Conservation (phyloP, 1,140 invertebrate genomes). For the Melanaphis sacchari region DNA sequence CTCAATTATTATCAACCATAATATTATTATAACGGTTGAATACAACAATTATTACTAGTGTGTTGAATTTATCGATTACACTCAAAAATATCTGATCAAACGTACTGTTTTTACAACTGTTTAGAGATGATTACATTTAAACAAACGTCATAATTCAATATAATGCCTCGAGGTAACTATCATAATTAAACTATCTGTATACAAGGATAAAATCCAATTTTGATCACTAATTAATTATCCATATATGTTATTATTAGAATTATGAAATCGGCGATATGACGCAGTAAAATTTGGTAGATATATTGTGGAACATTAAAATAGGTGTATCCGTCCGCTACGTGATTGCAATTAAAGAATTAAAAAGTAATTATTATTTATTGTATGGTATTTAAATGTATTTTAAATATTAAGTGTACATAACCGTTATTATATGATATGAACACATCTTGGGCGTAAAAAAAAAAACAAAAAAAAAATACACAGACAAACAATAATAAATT, state of each 20-base stretch:
- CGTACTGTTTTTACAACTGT: background rate
- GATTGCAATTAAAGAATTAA: background rate
- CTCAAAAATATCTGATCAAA: background rate
- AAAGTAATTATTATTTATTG: background rate
- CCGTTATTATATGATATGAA: background rate
- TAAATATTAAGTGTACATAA: background rate
- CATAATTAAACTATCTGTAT: background rate
- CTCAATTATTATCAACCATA: background rate
- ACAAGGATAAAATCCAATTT: background rate
- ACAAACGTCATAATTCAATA: background rate
- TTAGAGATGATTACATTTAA: background rate
- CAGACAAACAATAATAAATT: background rate
- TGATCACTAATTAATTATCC: background rate
- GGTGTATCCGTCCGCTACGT: background rate
- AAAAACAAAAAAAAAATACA: no score
- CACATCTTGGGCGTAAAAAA: background rate
- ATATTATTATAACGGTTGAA: no score
- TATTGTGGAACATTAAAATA: background rate
- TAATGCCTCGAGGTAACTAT: background rate
- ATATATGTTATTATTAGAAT: background rate
- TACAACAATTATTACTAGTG: no score
- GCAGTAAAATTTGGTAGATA: background rate
- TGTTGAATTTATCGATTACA: background rate
- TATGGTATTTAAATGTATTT: background rate
- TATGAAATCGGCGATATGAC: background rate